Percentiles rank a stretch among this genome's conserved stretches.
Evolutionary conservation across 2,888 invertebrate species (phyloP).

Genomic region (Aphelenchoides bicaudatus): DNA sequence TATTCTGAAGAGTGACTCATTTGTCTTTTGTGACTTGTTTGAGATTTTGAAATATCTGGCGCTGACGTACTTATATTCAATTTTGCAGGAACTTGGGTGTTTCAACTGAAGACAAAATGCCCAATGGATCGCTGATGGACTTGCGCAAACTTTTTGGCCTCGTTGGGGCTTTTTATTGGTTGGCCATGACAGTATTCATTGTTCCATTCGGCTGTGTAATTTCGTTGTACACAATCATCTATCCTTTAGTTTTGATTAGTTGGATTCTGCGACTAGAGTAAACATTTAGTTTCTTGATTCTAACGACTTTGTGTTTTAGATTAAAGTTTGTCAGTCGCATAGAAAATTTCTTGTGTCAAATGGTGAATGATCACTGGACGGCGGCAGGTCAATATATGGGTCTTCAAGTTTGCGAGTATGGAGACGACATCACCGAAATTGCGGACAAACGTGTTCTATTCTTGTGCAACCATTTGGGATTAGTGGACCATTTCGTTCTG

Average conservation of each 20-base stretch:
- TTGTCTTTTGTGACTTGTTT: no score
- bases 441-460: constrained; percentile 45
- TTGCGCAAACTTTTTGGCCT: constrained; percentile 40
- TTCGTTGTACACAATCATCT: constrained; percentile 38
- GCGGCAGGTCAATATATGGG: constrained; percentile 47
- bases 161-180: constrained; percentile 48
- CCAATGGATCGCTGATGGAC: no score
- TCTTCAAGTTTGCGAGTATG: constrained; percentile 50
- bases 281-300: background rate
- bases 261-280: constrained; percentile 13
- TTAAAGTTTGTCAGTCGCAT: constrained; percentile 44
- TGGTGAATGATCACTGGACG: constrained; percentile 58
- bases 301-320: constrained; percentile 33
- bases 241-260: constrained; percentile 38
- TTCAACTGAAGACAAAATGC: no score
- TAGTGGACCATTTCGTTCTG: constrained; percentile 55
- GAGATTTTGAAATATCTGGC: no score
- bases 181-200: constrained; percentile 51
- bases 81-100: no score
- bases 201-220: constrained; percentile 52
- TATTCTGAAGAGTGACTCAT: no score
- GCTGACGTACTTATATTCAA: no score
- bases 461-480: constrained; percentile 54
- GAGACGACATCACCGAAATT: constrained; percentile 37
- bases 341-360: constrained; percentile 49